Evolutionary conservation across 2,888 invertebrate species (phyloP), one percentile per base, ranked within the genome.

Genomic region (Clanis bilineata): DNA sequence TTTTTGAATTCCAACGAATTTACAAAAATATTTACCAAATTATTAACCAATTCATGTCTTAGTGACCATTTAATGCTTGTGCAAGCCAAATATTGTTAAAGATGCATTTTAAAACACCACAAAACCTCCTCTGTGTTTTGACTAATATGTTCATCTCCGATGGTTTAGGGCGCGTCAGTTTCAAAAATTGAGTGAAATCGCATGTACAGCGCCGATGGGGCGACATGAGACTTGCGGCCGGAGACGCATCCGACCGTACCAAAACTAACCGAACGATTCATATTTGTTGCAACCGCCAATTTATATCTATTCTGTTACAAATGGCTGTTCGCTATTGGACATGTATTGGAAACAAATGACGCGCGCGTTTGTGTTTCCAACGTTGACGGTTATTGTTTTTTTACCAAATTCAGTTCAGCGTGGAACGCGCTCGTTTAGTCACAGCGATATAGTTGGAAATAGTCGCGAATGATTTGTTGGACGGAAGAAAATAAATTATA

Each of bases 171-270:
- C 80, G 87, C 83, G 88, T 90, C 88, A 88, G 83, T 88, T 90
- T 90, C 88, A 90, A 91, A 91, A 90, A 90, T 89, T 85, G 90
- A 89, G 88, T 87, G 91, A 90, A 91, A 89, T 90, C 85, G 82
- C 88, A 86, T 89, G 90, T 85, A 86, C 76, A 83, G 79, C 80
- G 90, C 90, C 88, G 90, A 90, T 89, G 85, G 87, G 86, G 82
- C 77, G 65, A 71, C 71, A 76, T 72, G 72, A 71, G 71, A 70
- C 73, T 75, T 74, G 73, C 69, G 72, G 73, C 65, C 65, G 68
- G 70, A 51, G 51, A 73, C 71, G 68, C 74, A 73, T 64, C 72
- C 71, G 70, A 68, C 72, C 76, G 73, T 72, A 64, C 69, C 76
- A 73, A 71, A 74, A 79, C 75, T 72, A 78, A 79, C 72, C 76